Evolutionary conservation across 2,113 vertebrate species (phyloP).

Genomic region (Phoenicopterus ruber): DNA sequence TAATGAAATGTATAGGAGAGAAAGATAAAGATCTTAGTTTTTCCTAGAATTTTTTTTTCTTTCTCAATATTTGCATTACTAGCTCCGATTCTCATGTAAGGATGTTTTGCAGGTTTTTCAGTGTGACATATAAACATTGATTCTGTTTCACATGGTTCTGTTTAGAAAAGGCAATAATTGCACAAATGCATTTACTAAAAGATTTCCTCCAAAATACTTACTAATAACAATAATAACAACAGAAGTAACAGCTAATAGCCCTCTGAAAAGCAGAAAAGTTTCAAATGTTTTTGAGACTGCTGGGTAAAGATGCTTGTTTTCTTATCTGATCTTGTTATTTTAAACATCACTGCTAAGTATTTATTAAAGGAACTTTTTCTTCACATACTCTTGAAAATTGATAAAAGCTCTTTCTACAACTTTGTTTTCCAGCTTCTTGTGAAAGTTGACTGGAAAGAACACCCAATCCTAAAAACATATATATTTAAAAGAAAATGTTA

Average conservation of each 20-base stretch:
- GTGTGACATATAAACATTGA: neutral
- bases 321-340: neutral
- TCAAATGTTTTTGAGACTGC: neutral
- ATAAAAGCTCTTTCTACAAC: neutral
- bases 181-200: neutral
- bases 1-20: neutral
- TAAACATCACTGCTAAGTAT: neutral
- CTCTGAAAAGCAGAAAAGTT: neutral
- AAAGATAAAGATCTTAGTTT: neutral
- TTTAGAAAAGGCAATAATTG: neutral
- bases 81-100: neutral
- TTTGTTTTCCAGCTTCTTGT: neutral
- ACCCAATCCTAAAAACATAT: fast-evolving
- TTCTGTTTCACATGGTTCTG: neutral
- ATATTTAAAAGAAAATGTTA: neutral
- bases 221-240: neutral
- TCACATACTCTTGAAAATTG: neutral
- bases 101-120: neutral
- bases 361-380: neutral
- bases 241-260: neutral
- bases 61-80: neutral
- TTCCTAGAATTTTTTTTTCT: neutral
- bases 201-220: neutral
- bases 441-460: neutral
- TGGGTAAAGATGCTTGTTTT: neutral